phyloP scores from a whole-genome alignment of 1,140 invertebrate genomes.

The Lepidurus arcticus region DNA sequence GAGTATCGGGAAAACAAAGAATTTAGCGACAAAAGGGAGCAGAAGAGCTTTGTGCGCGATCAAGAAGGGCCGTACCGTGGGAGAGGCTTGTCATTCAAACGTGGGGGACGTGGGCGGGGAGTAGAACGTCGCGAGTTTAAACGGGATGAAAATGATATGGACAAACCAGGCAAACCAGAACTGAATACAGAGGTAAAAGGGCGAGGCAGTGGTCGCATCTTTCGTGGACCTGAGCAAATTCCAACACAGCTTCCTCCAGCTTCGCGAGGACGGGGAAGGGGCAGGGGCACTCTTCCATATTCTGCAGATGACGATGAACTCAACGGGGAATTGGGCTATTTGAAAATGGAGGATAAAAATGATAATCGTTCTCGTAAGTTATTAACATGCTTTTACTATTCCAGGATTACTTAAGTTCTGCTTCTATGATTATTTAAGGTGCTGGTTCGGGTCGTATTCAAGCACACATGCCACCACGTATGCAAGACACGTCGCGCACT shows the following conservation, averaged over 20 bases:
- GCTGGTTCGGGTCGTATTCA: slow-evolving; percentile 24
- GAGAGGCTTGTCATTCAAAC: neutral
- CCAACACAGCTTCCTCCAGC: neutral
- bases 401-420: neutral
- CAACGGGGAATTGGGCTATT: neutral
- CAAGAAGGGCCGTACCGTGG: neutral
- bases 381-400: neutral
- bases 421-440: neutral
- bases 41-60: neutral
- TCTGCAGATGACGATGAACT: neutral
- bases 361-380: neutral
- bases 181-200: slow-evolving; percentile 15
- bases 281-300: neutral
- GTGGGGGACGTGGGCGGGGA: slow-evolving; percentile 24
- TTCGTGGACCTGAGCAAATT: neutral
- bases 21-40: neutral
- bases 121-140: slow-evolving; percentile 17
- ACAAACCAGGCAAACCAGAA: neutral
- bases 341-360: neutral
- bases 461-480: slow-evolving; percentile 38
- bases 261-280: neutral
- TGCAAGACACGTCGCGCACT: slow-evolving; percentile 49
- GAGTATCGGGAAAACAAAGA: neutral
- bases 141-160: neutral
- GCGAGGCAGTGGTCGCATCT: slow-evolving; percentile 24